phyloP scores from a whole-genome alignment of 2,113 vertebrate species.

The Gnathonemus longibarbis region DNA sequence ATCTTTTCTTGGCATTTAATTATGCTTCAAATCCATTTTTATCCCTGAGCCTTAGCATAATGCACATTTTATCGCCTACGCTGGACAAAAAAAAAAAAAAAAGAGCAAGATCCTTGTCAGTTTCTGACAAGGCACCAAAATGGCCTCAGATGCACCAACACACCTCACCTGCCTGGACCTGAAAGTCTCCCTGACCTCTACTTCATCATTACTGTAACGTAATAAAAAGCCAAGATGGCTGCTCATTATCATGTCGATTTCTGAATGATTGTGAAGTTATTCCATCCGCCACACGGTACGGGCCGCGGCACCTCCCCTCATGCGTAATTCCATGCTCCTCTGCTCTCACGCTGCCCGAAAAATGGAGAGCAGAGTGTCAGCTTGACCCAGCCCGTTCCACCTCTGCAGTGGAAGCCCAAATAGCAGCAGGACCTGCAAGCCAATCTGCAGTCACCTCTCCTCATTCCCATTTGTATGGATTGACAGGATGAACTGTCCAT shows the following conservation, averaged over 20 bases:
- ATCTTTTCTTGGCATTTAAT: slow-evolving; percentile 46
- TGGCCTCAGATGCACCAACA: background rate
- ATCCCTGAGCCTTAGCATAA: slow-evolving; percentile 44
- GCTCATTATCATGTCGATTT: background rate
- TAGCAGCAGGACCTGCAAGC: background rate
- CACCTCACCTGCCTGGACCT: background rate
- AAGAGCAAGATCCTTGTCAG: background rate
- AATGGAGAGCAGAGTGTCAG: background rate
- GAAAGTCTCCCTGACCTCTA: background rate
- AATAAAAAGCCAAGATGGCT: background rate
- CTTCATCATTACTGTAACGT: background rate
- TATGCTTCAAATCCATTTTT: slow-evolving; percentile 35
- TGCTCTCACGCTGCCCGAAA: background rate
- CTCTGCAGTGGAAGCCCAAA: background rate
- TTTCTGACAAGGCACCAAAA: background rate
- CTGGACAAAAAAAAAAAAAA: slow-evolving; percentile 28
- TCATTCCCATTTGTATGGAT: background rate
- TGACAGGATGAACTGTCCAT: background rate
- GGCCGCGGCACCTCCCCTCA: background rate
- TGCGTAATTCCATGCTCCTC: background rate
- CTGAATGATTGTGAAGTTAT: background rate
- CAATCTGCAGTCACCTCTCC: background rate
- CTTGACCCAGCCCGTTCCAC: background rate
- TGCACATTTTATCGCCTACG: slow-evolving; percentile 41
- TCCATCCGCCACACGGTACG: background rate